Percentiles rank a stretch among this genome's conserved stretches.
Evolutionary conservation across 2,113 vertebrate species (phyloP).

Genomic region (Asarcornis scutulata): DNA sequence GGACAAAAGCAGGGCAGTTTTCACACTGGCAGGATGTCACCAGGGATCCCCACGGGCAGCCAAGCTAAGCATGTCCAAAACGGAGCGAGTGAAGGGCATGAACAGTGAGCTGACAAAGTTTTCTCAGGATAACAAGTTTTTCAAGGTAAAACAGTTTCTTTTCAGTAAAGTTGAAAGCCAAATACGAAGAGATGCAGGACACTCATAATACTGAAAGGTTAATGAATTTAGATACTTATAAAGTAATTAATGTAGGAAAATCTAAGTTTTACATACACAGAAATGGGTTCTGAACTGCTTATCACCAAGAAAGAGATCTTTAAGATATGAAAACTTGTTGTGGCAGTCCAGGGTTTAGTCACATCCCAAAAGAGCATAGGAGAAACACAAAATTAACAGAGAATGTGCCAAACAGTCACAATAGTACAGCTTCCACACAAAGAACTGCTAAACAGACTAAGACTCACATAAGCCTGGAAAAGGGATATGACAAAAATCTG

Average conservation of each 20-base stretch:
- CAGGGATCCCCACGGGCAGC: not conserved
- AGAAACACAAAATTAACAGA: not conserved
- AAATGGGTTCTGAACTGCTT: not conserved
- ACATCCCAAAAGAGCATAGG: not conserved
- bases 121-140: not conserved
- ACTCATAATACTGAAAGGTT: not conserved
- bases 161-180: not conserved
- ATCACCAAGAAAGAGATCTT: not conserved
- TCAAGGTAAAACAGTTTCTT: not conserved
- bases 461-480: not conserved
- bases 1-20: not conserved
- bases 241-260: not conserved
- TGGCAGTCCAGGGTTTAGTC: not conserved
- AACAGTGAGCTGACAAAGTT: not conserved
- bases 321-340: not conserved
- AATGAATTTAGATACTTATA: not conserved
- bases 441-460: not conserved
- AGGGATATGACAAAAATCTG: not conserved
- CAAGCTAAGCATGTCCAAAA: not conserved
- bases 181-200: not conserved
- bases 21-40: accelerated
- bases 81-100: not conserved
- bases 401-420: not conserved
- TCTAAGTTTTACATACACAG: not conserved
- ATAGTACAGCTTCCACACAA: not conserved